phyloP scores from a whole-genome alignment of 2,797 vertebrate genomes.

The Hephaestus fuliginosus region DNA sequence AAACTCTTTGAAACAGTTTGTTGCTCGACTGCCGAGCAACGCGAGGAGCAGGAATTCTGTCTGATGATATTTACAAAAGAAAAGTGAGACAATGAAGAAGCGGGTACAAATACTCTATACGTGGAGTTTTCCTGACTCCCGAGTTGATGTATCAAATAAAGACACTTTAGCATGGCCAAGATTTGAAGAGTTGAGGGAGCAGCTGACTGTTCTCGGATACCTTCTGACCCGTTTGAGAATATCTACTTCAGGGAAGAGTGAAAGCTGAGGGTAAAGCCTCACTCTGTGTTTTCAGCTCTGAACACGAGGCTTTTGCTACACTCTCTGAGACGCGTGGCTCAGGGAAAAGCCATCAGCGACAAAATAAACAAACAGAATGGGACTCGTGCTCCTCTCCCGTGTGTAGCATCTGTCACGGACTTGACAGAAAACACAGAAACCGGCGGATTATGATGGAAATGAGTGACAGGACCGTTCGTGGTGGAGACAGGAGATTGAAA shows the following conservation, averaged over 20 bases:
- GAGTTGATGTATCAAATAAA: not conserved
- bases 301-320: not conserved
- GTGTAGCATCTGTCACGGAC: constrained; percentile 32
- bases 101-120: not conserved
- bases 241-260: not conserved
- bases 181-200: too few species aligned
- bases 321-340: not conserved
- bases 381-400: constrained; percentile 20
- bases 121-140: not conserved
- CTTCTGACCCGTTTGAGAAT: not conserved
- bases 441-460: constrained; percentile 51
- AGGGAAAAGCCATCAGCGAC: not conserved
- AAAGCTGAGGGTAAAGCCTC: not conserved
- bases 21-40: too few species aligned
- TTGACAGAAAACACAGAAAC: constrained; percentile 46
- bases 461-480: constrained; percentile 51
- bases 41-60: not conserved
- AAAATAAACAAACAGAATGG: constrained; percentile 31
- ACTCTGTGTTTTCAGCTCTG: not conserved
- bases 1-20: too few species aligned
- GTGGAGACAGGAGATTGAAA: constrained; percentile 54
- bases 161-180: not conserved
- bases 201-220: not conserved
- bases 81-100: not conserved
- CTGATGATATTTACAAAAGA: not conserved